phyloP scores from a whole-genome alignment of 2,113 vertebrate genomes.

The Cacatua alba region DNA sequence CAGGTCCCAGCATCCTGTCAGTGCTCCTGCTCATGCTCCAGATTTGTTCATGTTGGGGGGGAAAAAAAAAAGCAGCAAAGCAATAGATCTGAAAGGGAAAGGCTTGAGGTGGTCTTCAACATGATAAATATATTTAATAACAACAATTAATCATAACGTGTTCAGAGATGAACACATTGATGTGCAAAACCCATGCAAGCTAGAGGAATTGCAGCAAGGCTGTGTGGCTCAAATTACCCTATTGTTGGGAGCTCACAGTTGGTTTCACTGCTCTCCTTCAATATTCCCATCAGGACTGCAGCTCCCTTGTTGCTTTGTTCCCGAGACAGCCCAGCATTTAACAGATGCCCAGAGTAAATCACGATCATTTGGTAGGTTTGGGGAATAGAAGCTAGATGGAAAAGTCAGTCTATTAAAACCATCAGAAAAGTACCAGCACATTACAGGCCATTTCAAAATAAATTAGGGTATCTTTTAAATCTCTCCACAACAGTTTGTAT shows the following conservation, averaged over 20 bases:
- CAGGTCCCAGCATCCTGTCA: background rate
- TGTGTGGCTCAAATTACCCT: background rate
- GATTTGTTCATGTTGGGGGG: background rate
- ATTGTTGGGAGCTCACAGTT: background rate
- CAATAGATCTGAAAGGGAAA: background rate
- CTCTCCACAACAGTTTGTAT: background rate
- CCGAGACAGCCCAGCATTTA: conserved; percentile 23
- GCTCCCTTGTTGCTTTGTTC: conserved; percentile 1
- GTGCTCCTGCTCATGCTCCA: background rate
- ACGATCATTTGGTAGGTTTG: background rate
- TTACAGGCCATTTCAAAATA: conserved; percentile 23
- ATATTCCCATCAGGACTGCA: conserved; percentile 26
- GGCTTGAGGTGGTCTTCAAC: background rate
- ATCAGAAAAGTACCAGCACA: background rate
- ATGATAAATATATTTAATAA: background rate
- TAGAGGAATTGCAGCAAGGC: background rate
- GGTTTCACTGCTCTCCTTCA: background rate
- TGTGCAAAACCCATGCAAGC: background rate
- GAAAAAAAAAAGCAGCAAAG: background rate
- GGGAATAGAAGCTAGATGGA: background rate
- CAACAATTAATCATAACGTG: background rate
- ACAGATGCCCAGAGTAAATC: conserved; percentile 55
- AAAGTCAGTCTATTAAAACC: conserved; percentile 18
- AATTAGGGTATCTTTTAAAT: conserved; percentile 35
- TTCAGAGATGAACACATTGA: background rate